phyloP scores from a whole-genome alignment of 2,113 vertebrate genomes.

The Osmerus mordax region DNA sequence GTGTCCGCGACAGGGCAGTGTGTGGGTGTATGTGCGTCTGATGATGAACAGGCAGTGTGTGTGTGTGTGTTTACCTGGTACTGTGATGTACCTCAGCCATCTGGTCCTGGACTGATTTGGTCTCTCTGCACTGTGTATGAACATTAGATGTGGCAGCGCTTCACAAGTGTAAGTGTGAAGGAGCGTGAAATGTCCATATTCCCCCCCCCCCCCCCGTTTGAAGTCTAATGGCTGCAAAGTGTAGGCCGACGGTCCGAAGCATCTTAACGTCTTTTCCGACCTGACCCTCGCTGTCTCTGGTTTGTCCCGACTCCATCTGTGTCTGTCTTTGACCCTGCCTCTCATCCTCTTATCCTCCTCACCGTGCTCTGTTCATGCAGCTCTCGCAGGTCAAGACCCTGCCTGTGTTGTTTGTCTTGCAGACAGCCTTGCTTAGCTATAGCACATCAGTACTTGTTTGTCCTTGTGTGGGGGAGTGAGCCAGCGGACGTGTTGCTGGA shows the following conservation, averaged over 20 bases:
- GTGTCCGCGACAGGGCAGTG: neutral
- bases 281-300: neutral
- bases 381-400: neutral
- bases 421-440: constrained; percentile 1
- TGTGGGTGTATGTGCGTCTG: constrained; percentile 2
- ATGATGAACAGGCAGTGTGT: neutral
- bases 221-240: constrained; percentile 44
- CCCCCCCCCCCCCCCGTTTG: constrained; percentile 38
- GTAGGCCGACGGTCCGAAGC: constrained; percentile 33
- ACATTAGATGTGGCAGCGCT: constrained; percentile 45
- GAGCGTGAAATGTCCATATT: constrained; percentile 60
- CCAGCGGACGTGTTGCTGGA: neutral
- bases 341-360: neutral
- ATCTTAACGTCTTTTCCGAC: neutral
- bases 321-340: neutral
- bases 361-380: constrained; percentile 5
- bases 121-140: constrained; percentile 42
- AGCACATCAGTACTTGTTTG: neutral
- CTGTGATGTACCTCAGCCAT: constrained; percentile 41
- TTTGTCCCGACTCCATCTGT: neutral
- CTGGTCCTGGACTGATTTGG: constrained; percentile 41
- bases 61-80: constrained; percentile 7
- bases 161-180: constrained; percentile 47
- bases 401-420: constrained; percentile 6
- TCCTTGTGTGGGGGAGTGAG: neutral